These are phyloP conservation scores for Dromas ardeola DNA, from an alignment of 2,113 vertebrate genomes.

Conservation along the genomic window DNA sequence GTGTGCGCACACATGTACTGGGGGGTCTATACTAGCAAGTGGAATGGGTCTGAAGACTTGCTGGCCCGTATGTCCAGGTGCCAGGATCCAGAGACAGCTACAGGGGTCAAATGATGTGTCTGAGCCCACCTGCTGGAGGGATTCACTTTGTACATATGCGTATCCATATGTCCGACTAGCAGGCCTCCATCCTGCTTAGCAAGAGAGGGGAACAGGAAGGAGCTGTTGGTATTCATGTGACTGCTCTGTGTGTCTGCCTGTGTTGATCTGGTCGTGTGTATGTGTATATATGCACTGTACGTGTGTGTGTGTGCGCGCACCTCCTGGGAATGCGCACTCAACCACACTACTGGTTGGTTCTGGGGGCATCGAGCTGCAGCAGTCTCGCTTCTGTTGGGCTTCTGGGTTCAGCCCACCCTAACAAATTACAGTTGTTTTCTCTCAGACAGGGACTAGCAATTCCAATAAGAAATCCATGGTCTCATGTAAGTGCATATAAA, in stretches of 20 bases:
- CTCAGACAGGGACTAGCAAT: not conserved
- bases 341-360: not conserved
- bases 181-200: not conserved
- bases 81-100: not conserved
- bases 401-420: not conserved
- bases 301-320: not conserved
- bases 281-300: accelerated
- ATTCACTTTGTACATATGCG: not conserved
- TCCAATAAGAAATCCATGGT: not conserved
- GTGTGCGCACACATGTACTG: accelerated
- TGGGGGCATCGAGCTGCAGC: not conserved
- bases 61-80: not conserved
- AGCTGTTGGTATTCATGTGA: not conserved
- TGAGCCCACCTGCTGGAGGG: not conserved
- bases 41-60: not conserved
- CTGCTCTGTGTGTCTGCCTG: not conserved
- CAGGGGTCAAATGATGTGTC: not conserved
- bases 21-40: not conserved
- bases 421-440: not conserved
- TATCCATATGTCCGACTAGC: not conserved
- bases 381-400: not conserved
- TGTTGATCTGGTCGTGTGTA: not conserved
- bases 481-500: not conserved
- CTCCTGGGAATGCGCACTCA: not conserved
- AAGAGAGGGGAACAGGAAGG: not conserved